Conservation (phyloP, 2,797 vertebrate genomes). For the Pagetopsis macropterus region DNA sequence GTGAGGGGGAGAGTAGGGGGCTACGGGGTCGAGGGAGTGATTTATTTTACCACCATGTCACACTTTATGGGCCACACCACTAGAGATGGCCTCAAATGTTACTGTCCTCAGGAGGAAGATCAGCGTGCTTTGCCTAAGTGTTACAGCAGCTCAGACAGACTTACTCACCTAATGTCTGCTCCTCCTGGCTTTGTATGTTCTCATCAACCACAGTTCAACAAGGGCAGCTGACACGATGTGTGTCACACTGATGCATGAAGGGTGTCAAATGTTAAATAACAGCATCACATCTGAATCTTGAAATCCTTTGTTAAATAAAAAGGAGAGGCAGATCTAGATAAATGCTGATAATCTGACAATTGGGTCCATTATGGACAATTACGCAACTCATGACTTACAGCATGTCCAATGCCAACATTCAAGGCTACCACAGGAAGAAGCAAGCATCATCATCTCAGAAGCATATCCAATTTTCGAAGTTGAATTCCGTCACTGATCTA, state of each 20-base stretch:
- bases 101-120: slow-evolving; percentile 81
- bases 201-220: slow-evolving; percentile 33
- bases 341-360: slow-evolving; percentile 21
- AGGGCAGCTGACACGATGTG: slow-evolving; percentile 11
- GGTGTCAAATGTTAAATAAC: slow-evolving; percentile 34
- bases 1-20: slow-evolving; percentile 3
- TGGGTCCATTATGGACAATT: neutral
- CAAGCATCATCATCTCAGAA: neutral
- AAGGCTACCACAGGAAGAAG: neutral
- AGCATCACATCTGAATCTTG: slow-evolving; percentile 22
- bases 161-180: slow-evolving; percentile 30
- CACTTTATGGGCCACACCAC: slow-evolving; percentile 78
- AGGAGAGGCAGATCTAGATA: slow-evolving; percentile 4
- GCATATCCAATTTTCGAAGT: neutral
- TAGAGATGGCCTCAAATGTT: slow-evolving; percentile 77
- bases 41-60: slow-evolving; percentile 81
- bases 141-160: slow-evolving; percentile 58
- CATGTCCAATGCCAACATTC: neutral
- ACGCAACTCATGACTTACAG: neutral
- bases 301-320: slow-evolving; percentile 14
- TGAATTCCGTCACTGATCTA: neutral
- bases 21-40: slow-evolving; percentile 60
- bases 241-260: neutral
- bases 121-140: slow-evolving; percentile 74
- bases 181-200: slow-evolving; percentile 32